phyloP scores from a whole-genome alignment of 2,113 vertebrate species.

The Triplophysa siluroides region DNA sequence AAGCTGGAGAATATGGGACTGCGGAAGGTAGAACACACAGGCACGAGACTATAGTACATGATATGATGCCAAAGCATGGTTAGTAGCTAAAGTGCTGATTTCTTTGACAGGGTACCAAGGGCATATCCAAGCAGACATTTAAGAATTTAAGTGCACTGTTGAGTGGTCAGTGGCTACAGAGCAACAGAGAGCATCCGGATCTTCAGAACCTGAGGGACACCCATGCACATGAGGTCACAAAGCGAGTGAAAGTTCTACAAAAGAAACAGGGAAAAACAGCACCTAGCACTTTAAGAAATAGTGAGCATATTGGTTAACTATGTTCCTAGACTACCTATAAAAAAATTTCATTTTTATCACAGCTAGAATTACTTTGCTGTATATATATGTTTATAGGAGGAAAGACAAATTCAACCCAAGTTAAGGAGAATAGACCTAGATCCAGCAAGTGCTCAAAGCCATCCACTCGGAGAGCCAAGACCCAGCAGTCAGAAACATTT shows the following conservation, averaged over 20 bases:
- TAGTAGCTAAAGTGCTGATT: not conserved
- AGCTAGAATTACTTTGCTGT: not conserved
- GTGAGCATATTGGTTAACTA: slow-evolving; percentile 47
- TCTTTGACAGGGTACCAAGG: slow-evolving; percentile 60
- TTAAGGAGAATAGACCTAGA: slow-evolving; percentile 18
- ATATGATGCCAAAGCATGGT: not conserved
- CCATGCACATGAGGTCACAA: slow-evolving; percentile 52
- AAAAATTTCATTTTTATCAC: too few species aligned
- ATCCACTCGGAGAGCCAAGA: slow-evolving; percentile 4
- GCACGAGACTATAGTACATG: not conserved
- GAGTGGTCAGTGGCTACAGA: slow-evolving; percentile 61
- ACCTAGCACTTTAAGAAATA: slow-evolving; percentile 25
- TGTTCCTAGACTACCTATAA: not conserved
- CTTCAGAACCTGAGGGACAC: slow-evolving; percentile 60
- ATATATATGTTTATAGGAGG: slow-evolving; percentile 21
- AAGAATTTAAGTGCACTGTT: slow-evolving; percentile 61
- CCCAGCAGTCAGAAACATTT: slow-evolving; percentile 24
- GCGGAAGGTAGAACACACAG: slow-evolving; percentile 56
- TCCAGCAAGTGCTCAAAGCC: not conserved
- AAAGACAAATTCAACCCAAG: slow-evolving; percentile 14
- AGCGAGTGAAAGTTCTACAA: slow-evolving; percentile 50
- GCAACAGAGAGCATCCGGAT: slow-evolving; percentile 54
- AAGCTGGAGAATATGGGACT: slow-evolving; percentile 70
- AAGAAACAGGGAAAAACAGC: not conserved
- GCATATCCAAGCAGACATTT: slow-evolving; percentile 61